Conservation (phyloP, 2,797 vertebrate genomes). For the Limnodromus scolopaceus region DNA sequence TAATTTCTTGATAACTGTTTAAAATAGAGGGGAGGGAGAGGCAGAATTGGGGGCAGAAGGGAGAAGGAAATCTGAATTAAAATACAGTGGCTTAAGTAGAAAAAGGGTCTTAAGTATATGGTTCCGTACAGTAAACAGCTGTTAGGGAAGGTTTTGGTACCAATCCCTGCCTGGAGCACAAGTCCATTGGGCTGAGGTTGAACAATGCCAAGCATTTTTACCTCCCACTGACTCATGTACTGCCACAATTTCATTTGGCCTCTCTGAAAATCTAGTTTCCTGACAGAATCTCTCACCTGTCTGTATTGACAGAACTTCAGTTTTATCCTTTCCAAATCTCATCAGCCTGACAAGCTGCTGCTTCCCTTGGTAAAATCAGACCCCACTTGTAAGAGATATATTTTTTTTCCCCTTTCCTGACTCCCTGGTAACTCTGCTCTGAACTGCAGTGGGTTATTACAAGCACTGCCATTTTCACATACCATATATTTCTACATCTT, state of each 20-base stretch:
- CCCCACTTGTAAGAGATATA: background rate
- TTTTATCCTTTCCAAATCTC: background rate
- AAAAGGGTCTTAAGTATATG: background rate
- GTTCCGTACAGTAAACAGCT: background rate
- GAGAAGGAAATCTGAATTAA: background rate
- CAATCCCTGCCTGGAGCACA: background rate
- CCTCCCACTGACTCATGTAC: background rate
- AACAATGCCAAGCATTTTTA: background rate
- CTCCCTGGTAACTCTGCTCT: background rate
- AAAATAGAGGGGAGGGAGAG: background rate
- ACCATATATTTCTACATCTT: background rate
- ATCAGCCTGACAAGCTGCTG: background rate
- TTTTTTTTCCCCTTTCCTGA: background rate
- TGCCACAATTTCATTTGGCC: background rate
- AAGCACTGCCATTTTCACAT: background rate
- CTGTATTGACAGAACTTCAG: background rate
- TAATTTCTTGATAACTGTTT: constrained; percentile 16
- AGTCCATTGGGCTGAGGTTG: background rate
- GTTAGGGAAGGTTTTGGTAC: background rate
- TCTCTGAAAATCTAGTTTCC: background rate
- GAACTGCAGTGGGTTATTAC: background rate
- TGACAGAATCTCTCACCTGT: background rate
- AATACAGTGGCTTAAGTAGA: background rate
- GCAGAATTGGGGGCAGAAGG: background rate
- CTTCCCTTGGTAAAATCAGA: background rate